Base-by-base conservation (phyloP, 2,888 invertebrate genomes). In the Macropis europaea region DNA sequence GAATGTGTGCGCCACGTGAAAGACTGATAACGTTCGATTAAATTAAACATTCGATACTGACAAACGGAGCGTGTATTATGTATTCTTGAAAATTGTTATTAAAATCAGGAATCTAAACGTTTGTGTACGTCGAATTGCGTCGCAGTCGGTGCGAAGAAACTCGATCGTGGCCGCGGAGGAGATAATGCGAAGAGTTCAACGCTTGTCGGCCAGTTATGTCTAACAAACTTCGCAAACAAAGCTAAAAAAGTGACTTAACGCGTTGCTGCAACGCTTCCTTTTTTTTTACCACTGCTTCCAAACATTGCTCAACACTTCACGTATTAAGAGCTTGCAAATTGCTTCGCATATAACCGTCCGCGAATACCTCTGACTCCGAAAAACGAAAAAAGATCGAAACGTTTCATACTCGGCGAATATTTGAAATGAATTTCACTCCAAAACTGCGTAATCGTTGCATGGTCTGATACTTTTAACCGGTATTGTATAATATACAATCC, bases 151-250 rank as follows among this genome's bases (percentile, higher is more conserved):
- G n/a, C 9, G 15, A 13, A 19, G 11, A 3, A 38, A 43, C 48
- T 19, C 3, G 11, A 34, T 17, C 11, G 13, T 28, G n/a, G 7
- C 24, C 32, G 34, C n/a, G 24, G n/a, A n/a, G n/a, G n/a, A n/a
- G n/a, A n/a, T 7, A 30, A 15, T 32, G 17, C 30, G 47, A 38
- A 22, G 9, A 24, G 34, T 24, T 15, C 24, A 22, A 47, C 19
- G 47, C 48, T 38, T 38, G 47, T 19, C 38, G 13, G 38, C 26
- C 26, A 48, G 9, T 36, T 48, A 9, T 5, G 5, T 47, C 40
- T 40, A 40, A 60, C 38, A 40, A 60, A 30, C 40, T 48, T 54
- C 26, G 17, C 40, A 40, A 53, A 53, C 28, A 40, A 2, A 42
- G 19, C 42, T 30, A 28, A 54, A 42, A 54, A 42, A 9, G 42